Base-by-base conservation (phyloP, 1,140 invertebrate genomes). In the Steinernema khuongi region DNA sequence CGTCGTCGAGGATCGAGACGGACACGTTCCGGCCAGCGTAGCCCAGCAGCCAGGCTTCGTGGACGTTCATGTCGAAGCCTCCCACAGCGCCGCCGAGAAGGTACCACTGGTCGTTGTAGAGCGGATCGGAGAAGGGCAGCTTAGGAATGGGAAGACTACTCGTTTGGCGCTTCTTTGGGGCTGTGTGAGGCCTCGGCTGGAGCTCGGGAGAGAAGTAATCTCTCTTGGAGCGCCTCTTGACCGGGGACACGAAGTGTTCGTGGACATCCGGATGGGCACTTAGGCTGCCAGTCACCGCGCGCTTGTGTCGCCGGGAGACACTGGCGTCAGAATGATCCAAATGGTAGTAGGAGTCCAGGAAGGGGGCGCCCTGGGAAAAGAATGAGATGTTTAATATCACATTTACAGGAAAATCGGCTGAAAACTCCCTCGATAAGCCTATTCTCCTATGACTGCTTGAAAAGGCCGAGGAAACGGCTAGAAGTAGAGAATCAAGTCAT, bases 81-180 rank as follows among this genome's bases (percentile, higher is more conserved):
- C 84, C 79, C 7, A 83, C 75, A 2, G 81, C 85, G 28, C 82
- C 73, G 43, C 83, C 81, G 44, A 96, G 93, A 91, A 97, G 87
- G 87, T 98, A 98, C 96, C 96, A 99, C 86, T 97, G 93, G 85
- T 96, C 92, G 81, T 91, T 91, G 88, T 92, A 98, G 36, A 96
- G 89, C 19, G 94, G 94, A 88, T 98, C 96, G 11, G 91, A 90
- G 87, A 94, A 97, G 18, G 82, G 82, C 4, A 83, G 68, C 67
- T 73, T 78, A 22, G 81, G 79, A 29, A 85, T 75, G 1, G 72
- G 74, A 11, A 81, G 50, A 50, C 41, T 29, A 28, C 60, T 36
- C 18, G 60, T 66, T 50, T 71, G 60, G 41, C 72, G 26, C 36
- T 60, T 66, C 73, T 67, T 14, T 4, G 11, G n/a, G n/a, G n/a